Percentiles rank a stretch among this genome's conserved stretches.
Evolutionary conservation across 53 echinoderm and acorn worm species (phyloP).

Genomic region (Arbacia lixula): DNA sequence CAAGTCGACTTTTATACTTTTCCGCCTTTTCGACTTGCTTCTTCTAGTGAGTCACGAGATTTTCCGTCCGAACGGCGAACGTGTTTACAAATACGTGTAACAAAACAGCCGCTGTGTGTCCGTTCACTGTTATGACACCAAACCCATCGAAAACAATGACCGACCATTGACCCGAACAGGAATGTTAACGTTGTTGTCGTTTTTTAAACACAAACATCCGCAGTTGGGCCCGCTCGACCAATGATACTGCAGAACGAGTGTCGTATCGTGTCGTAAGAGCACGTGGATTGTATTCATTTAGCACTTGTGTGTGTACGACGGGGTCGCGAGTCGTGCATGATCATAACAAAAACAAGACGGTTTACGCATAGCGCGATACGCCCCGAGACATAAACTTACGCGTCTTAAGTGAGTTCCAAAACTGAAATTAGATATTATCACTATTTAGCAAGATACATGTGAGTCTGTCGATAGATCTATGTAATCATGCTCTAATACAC

Average conservation of each 20-base stretch:
- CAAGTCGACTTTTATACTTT: too few relatives aligned
- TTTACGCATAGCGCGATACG: conserved; percentile 16
- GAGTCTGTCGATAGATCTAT: too few relatives aligned
- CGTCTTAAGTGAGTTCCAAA: not conserved
- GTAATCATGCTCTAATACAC: too few relatives aligned
- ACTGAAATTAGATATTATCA: not conserved
- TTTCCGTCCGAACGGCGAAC: not conserved
- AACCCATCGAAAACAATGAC: not conserved
- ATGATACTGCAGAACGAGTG: not conserved
- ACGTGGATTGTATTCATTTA: conserved; percentile 12
- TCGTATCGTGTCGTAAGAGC: conserved; percentile 12
- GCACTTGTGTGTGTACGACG: too few relatives aligned
- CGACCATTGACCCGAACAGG: not conserved
- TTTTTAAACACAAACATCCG: conserved; percentile 27
- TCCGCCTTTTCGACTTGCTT: too few relatives aligned
- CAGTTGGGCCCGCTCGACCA: conserved; percentile 27
- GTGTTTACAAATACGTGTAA: too few relatives aligned
- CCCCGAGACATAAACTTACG: conserved; percentile 33
- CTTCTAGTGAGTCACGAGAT: too few relatives aligned
- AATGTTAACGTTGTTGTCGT: not conserved
- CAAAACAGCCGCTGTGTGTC: too few relatives aligned
- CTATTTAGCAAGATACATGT: too few relatives aligned
- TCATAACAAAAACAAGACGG: conserved; percentile 41
- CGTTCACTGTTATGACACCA: not conserved
- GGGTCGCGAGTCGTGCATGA: not conserved